Evolutionary conservation across 2,888 invertebrate species (phyloP), one percentile per base, ranked within the genome.

Genomic region (Watsonalla binaria): DNA sequence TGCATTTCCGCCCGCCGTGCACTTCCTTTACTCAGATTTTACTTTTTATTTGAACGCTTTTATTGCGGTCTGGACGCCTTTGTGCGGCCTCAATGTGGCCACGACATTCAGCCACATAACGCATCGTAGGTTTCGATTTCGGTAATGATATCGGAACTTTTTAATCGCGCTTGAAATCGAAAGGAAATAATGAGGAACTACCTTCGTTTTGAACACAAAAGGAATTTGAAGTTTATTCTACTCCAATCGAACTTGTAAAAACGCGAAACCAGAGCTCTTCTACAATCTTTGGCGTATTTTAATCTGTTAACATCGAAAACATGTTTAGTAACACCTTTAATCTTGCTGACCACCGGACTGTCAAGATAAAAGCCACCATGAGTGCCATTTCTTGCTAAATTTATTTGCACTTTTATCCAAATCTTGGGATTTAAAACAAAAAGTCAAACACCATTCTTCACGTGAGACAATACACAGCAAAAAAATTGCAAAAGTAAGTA

Each of bases 111-210:
- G 79, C 72, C 76, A 74, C 76, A 82, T 76, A 86, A 86, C 85
- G 80, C 83, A 84, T 86, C 84, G 85, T 78, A 84, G 90, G 89
- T 90, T 90, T 90, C 90, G 89, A 88, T 90, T 90, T 90, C 90
- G 82, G 84, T 89, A 85, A 88, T 86, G 88, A 89, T 90, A 88
- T 89, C 85, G 86, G 72, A 80, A 82, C 74, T 79, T 84, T 80
- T 78, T 82, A 80, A 85, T 84, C 79, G 72, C 68, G 68, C 70
- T 77, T 70, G 86, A 88, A 88, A 89, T 82, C 85, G 87, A 88
- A 89, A 89, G 83, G 84, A 83, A 84, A 82, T 81, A 66, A 61
- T 54, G 54, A 60, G 55, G 65, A 66, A 65, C 62, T 54, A 58
- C 39, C 58, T 55, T 47, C 5, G 11, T 8, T 8, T 24, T 42